Percentiles rank a stretch among this genome's conserved stretches.
Conservation (phyloP, 2,888 invertebrate genomes). For the Rhingia rostrata region DNA sequence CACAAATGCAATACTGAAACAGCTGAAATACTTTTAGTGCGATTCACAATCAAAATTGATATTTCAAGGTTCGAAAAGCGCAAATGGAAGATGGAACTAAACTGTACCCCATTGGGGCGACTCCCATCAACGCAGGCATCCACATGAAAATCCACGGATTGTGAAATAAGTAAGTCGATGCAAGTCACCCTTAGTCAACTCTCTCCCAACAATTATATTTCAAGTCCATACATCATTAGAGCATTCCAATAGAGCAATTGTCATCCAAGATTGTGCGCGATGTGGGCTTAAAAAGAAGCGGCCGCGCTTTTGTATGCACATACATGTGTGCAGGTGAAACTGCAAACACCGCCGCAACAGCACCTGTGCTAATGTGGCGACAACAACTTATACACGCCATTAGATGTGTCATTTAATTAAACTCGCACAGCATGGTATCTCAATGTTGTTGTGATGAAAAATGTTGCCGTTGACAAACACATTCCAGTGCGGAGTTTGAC, state of each 20-base stretch:
- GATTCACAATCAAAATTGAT: too few species aligned
- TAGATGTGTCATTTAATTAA: constrained; percentile 58
- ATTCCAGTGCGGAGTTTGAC: constrained; percentile 24
- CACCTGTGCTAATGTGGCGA: constrained; percentile 49
- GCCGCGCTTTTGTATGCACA: constrained; percentile 64
- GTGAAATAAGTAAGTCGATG: too few species aligned
- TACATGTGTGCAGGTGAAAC: constrained; percentile 36
- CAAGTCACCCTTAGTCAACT: neutral
- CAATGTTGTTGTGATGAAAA: constrained; percentile 32
- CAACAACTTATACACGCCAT: constrained; percentile 44
- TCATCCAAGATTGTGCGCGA: constrained; percentile 12
- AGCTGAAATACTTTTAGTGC: too few species aligned
- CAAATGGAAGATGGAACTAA: too few species aligned
- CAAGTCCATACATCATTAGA: constrained; percentile 2
- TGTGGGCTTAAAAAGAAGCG: constrained; percentile 61
- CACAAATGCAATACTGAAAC: too few species aligned
- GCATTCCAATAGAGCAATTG: constrained; percentile 34
- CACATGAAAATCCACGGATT: too few species aligned
- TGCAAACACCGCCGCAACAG: constrained; percentile 7
- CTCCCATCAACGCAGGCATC: too few species aligned
- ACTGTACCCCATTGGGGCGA: too few species aligned
- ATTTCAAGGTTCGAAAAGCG: too few species aligned
- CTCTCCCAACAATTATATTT: neutral
- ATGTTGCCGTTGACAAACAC: constrained; percentile 37
- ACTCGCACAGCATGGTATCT: constrained; percentile 47